These are phyloP conservation scores for Gymnoscopelus braueri DNA, from an alignment of 2,797 vertebrate species.

Conservation along the genomic window DNA sequence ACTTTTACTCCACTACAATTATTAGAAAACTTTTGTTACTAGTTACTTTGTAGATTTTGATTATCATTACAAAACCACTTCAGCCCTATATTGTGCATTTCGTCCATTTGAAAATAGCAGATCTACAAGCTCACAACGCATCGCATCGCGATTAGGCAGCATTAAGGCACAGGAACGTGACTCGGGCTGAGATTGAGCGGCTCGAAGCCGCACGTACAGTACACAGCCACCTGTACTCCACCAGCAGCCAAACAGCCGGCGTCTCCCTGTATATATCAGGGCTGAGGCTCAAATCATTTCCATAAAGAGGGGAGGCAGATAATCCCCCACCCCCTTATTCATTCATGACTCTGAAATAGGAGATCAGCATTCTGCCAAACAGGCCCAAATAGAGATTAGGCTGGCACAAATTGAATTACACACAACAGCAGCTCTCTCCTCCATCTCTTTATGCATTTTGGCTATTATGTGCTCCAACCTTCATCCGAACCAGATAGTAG, in stretches of 20 bases:
- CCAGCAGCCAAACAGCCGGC: not conserved
- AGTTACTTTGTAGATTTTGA: no score
- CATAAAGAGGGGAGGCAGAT: slow-evolving; percentile 14
- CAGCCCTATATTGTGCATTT: no score
- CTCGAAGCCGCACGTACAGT: no score
- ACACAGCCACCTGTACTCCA: not conserved
- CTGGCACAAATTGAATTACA: slow-evolving; percentile 25
- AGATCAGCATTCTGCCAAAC: slow-evolving; percentile 30
- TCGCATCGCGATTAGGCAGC: no score
- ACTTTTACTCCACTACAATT: no score
- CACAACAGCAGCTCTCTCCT: slow-evolving; percentile 14
- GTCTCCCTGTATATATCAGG: not conserved
- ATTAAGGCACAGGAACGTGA: no score
- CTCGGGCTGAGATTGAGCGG: no score
- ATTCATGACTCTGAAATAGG: slow-evolving; percentile 22
- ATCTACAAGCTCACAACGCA: no score
- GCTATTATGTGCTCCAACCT: not conserved
- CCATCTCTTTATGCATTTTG: slow-evolving; percentile 4
- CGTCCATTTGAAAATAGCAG: no score
- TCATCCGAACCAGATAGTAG: slow-evolving; percentile 4
- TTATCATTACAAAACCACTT: no score
- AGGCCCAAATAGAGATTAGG: slow-evolving; percentile 29
- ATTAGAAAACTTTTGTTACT: no score
- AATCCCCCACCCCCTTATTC: slow-evolving; percentile 11
- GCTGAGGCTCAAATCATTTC: slow-evolving; percentile 3